Percentiles rank a stretch among this genome's conserved stretches.
phyloP scores from a whole-genome alignment of 1,140 invertebrate species.

The Atta cephalotes region DNA sequence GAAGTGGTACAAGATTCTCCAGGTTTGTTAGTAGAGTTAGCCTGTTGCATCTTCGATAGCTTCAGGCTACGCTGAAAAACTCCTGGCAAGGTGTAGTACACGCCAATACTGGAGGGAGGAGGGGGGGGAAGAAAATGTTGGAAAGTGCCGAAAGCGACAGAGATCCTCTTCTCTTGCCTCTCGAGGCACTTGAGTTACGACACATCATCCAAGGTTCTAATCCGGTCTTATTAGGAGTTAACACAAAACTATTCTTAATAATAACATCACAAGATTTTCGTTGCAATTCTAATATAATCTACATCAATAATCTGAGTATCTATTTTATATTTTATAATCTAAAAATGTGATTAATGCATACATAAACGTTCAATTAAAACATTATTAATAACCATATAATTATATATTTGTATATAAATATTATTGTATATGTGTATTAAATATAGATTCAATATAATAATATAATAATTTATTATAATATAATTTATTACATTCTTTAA shows the following conservation, averaged over 20 bases:
- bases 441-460: not conserved
- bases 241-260: conserved; percentile 21
- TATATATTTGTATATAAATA: not conserved
- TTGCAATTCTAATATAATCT: not conserved
- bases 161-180: conserved; percentile 57
- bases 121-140: conserved; percentile 65
- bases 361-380: not conserved
- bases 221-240: not conserved
- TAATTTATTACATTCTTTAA: not conserved
- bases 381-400: not conserved
- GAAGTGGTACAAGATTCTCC: conserved; percentile 82
- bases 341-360: not conserved
- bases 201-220: conserved; percentile 63
- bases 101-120: conserved; percentile 6
- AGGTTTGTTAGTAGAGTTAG: conserved; percentile 83
- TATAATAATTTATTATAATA: not conserved
- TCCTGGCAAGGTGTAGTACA: conserved; percentile 58
- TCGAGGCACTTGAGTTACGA: conserved; percentile 59
- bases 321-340: not conserved
- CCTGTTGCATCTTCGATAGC: conserved; percentile 84
- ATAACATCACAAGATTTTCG: not conserved
- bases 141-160: conserved; percentile 69
- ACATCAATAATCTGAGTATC: not conserved
- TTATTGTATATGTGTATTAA: not conserved
- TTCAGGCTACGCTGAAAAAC: conserved; percentile 80